These are phyloP conservation scores for Alentia gelatinosa DNA, from an alignment of 2,888 invertebrate genomes.

Conservation along the genomic window DNA sequence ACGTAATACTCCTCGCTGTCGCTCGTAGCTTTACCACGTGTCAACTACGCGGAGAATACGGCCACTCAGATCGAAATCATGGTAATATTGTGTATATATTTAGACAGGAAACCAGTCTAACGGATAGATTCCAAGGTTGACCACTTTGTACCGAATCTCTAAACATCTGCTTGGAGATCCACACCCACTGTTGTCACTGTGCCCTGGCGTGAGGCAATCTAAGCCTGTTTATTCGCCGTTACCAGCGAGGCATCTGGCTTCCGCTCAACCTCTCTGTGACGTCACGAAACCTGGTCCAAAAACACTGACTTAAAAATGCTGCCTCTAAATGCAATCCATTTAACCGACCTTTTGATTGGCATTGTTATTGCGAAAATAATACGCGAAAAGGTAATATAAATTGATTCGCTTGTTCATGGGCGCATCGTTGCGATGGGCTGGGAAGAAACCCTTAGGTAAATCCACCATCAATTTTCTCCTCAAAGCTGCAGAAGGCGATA, in stretches of 20 bases:
- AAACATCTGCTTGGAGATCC: too few species aligned
- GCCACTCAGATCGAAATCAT: too few species aligned
- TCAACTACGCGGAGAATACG: too few species aligned
- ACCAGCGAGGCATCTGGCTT: not conserved
- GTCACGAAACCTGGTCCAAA: not conserved
- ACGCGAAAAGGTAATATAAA: slow-evolving; percentile 7
- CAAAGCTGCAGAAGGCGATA: not conserved
- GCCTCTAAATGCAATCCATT: not conserved
- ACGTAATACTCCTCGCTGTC: too few species aligned
- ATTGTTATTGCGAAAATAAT: not conserved
- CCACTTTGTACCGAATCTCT: too few species aligned
- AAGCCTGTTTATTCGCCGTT: not conserved
- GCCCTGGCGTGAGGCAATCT: not conserved
- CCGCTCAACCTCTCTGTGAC: not conserved
- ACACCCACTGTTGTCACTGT: not conserved
- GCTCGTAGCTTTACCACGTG: too few species aligned
- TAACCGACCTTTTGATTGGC: not conserved
- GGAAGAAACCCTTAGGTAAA: not conserved
- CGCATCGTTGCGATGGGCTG: not conserved
- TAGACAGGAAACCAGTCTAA: too few species aligned
- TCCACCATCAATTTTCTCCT: not conserved
- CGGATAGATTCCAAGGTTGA: too few species aligned
- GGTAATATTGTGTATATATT: too few species aligned
- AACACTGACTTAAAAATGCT: not conserved
- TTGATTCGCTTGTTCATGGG: not conserved